phyloP scores from a whole-genome alignment of 2,888 invertebrate species.

The Quadroppia sp. region DNA sequence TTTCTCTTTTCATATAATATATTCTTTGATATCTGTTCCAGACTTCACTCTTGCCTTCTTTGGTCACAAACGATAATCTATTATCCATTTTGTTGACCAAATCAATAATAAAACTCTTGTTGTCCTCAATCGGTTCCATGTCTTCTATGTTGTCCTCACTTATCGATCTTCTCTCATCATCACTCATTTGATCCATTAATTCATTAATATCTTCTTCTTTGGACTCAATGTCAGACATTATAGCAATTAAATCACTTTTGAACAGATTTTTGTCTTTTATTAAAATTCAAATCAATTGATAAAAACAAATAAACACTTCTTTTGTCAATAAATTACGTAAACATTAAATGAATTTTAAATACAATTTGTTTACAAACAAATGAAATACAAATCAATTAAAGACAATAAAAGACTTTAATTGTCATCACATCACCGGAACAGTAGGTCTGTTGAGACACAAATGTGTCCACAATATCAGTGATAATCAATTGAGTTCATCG shows the following conservation, averaged over 20 bases:
- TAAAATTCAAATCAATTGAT: no score
- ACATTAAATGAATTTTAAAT: no score
- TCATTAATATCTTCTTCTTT: neutral
- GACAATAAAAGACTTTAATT: neutral
- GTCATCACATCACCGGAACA: neutral
- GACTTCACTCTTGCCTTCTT: neutral
- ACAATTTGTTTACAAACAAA: neutral
- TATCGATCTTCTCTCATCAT: no score
- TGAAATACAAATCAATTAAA: neutral
- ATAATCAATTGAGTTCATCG: neutral
- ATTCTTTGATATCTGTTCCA: slow-evolving; percentile 11
- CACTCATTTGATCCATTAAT: neutral
- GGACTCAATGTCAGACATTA: neutral
- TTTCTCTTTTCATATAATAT: slow-evolving; percentile 1
- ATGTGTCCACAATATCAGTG: neutral
- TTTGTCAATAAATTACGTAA: no score
- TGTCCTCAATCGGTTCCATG: neutral
- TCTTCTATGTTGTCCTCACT: neutral
- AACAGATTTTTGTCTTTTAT: no score
- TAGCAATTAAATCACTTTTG: no score
- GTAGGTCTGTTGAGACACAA: neutral
- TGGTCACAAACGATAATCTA: neutral
- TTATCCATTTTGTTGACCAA: slow-evolving; percentile 12
- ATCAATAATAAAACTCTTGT: slow-evolving; percentile 13
- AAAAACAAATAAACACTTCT: no score